phyloP scores from a whole-genome alignment of 2,113 vertebrate genomes.

The Corvus cornix region DNA sequence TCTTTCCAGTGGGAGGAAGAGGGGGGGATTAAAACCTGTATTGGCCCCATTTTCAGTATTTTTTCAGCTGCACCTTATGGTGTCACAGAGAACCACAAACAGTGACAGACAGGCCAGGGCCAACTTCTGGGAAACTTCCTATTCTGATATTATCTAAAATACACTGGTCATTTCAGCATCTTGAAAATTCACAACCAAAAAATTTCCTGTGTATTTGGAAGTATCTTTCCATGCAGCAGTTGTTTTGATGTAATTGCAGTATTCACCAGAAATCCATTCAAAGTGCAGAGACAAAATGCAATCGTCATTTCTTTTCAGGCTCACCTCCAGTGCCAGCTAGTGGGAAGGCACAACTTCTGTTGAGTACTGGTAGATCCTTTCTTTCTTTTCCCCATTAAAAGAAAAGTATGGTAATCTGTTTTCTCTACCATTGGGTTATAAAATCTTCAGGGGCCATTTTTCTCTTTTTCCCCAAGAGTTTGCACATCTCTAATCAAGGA shows the following conservation, averaged over 20 bases:
- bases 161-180: background rate
- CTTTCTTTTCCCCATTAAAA: background rate
- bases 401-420: background rate
- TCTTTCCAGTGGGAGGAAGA: background rate
- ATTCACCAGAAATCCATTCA: background rate
- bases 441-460: background rate
- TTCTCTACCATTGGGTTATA: background rate
- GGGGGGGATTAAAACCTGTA: background rate
- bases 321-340: background rate
- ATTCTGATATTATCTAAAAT: background rate
- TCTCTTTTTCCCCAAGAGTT: background rate
- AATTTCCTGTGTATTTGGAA: background rate
- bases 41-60: background rate
- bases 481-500: background rate
- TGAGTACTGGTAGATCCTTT: background rate
- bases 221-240: background rate
- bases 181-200: background rate
- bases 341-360: background rate
- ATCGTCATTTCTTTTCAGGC: background rate
- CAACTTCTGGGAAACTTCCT: background rate
- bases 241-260: background rate
- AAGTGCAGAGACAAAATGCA: background rate
- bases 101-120: background rate
- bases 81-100: background rate
- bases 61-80: background rate